phyloP scores from a whole-genome alignment of 2,888 invertebrate species.

The Agrotis exclamationis region DNA sequence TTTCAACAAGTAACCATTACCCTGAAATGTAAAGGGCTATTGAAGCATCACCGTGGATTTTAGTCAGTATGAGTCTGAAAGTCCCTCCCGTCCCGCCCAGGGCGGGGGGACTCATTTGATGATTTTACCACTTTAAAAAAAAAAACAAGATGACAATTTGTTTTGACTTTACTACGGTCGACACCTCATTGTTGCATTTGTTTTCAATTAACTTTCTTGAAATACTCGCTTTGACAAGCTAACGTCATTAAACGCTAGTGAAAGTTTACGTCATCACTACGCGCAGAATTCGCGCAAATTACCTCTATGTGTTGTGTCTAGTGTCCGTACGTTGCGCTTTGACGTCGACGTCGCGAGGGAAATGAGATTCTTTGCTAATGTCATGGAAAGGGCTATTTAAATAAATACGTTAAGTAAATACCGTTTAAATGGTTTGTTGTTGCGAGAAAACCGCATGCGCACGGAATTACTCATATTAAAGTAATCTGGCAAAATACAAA shows the following conservation, averaged over 20 bases:
- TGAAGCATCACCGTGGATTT: no score
- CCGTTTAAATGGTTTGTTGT: conserved; percentile 36
- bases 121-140: no score
- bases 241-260: conserved; percentile 66
- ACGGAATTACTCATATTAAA: conserved; percentile 39
- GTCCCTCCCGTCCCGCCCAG: no score
- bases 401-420: conserved; percentile 43
- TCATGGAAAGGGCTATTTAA: conserved; percentile 47
- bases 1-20: no score
- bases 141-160: neutral
- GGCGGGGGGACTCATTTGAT: no score
- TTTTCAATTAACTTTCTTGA: conserved; percentile 47
- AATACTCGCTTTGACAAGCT: conserved; percentile 57
- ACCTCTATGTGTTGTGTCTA: conserved; percentile 64
- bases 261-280: conserved; percentile 80
- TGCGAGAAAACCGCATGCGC: conserved; percentile 8
- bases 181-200: neutral
- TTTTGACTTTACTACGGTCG: neutral
- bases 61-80: no score
- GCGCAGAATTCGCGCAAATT: conserved; percentile 76
- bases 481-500: conserved; percentile 22
- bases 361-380: conserved; percentile 65
- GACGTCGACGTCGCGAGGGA: conserved; percentile 36
- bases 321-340: conserved; percentile 39
- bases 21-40: no score